phyloP scores from a whole-genome alignment of 2,797 vertebrate species.

The Onychomys torridus region DNA sequence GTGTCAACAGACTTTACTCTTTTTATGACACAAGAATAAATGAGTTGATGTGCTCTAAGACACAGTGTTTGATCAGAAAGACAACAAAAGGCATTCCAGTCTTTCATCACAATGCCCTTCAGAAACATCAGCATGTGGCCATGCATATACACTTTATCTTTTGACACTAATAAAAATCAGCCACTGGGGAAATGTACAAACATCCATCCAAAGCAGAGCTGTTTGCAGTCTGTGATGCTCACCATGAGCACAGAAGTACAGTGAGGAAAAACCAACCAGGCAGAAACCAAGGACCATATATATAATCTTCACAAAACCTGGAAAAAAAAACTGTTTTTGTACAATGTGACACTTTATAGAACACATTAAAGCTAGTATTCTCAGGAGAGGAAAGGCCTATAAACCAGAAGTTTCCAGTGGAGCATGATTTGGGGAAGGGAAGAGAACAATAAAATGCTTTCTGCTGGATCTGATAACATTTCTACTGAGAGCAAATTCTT shows the following conservation, averaged over 20 bases:
- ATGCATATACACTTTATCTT: constrained; percentile 81
- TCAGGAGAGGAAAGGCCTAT: constrained; percentile 31
- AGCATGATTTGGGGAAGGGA: constrained; percentile 75
- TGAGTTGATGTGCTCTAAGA: constrained; percentile 60
- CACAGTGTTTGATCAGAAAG: constrained; percentile 60
- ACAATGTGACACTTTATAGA: constrained; percentile 81
- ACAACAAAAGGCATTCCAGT: constrained; percentile 60
- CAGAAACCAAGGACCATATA: constrained; percentile 80
- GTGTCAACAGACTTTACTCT: constrained; percentile 41
- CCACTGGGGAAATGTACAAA: constrained; percentile 83
- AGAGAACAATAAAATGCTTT: constrained; percentile 44
- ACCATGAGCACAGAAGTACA: constrained; percentile 66
- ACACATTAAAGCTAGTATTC: constrained; percentile 55
- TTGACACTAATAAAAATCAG: constrained; percentile 86
- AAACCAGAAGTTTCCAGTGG: constrained; percentile 70
- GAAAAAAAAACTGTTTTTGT: constrained; percentile 68
- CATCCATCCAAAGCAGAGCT: constrained; percentile 82
- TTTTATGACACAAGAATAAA: constrained; percentile 59
- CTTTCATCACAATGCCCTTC: constrained; percentile 76
- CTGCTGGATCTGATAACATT: not conserved
- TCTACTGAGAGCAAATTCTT: constrained; percentile 12
- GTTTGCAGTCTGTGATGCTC: constrained; percentile 74
- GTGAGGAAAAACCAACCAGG: constrained; percentile 75
- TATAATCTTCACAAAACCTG: constrained; percentile 78
- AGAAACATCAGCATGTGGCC: constrained; percentile 65